A percentile compares a stretch with the other conserved stretches of the same genome.
Evolutionary conservation across 2,888 invertebrate genomes (phyloP).

Genomic region (Hirtodrosophila alboralis): DNA sequence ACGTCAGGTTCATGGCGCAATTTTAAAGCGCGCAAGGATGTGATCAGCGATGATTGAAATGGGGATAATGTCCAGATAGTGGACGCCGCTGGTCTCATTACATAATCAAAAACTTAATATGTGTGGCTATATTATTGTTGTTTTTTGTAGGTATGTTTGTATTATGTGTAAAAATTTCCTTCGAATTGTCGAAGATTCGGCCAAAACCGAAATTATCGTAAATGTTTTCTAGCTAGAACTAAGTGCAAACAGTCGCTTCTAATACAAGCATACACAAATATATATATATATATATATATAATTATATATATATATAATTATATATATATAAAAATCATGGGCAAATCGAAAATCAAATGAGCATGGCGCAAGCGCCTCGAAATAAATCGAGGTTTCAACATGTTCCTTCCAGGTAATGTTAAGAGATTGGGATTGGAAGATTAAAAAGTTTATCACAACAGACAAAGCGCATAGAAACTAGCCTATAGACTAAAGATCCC

Average conservation of each 20-base stretch:
- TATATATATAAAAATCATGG: constrained; percentile 18
- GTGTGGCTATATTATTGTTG: constrained; percentile 48
- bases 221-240: constrained; percentile 61
- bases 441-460: constrained; percentile 20
- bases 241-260: constrained; percentile 45
- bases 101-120: constrained; percentile 49
- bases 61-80: constrained; percentile 54
- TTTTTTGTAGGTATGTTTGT: constrained; percentile 51
- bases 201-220: constrained; percentile 22
- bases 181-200: constrained; percentile 26
- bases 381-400: constrained; percentile 27
- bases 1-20: constrained; percentile 89
- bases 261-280: constrained; percentile 2
- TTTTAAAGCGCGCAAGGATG: constrained; percentile 84
- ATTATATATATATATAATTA: constrained; percentile 1
- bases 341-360: constrained; percentile 47
- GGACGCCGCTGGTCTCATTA: constrained; percentile 49
- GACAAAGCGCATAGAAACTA: constrained; percentile 52
- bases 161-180: constrained; percentile 38
- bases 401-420: constrained; percentile 42
- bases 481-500: constrained; percentile 71
- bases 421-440: constrained; percentile 23
- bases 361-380: constrained; percentile 46
- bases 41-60: constrained; percentile 83
- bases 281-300: constrained; percentile 1